Conservation (phyloP, 2,113 vertebrate species). For the Cephalopterus ornatus region DNA sequence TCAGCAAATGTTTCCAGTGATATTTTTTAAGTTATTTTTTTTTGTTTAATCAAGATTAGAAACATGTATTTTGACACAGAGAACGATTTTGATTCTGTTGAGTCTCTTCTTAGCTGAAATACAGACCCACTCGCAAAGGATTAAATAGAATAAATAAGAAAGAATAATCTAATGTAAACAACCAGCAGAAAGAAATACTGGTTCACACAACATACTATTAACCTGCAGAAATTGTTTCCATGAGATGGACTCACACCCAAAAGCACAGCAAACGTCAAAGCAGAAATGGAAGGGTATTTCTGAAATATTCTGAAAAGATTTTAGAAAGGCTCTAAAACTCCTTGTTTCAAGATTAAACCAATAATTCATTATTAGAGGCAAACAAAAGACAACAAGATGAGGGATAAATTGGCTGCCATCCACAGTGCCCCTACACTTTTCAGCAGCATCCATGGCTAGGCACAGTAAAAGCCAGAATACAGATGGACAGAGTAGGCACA, state of each 20-base stretch:
- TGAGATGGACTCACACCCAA: background rate
- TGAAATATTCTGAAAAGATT: background rate
- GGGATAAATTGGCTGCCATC: background rate
- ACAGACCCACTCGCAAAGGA: background rate
- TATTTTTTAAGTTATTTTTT: background rate
- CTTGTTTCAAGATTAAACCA: background rate
- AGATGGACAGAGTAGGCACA: background rate
- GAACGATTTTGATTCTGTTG: background rate
- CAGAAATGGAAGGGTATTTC: background rate
- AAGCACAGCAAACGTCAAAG: background rate
- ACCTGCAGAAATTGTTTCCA: background rate
- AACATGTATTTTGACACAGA: background rate
- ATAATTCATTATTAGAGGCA: background rate
- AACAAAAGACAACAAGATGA: background rate
- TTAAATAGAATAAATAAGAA: background rate
- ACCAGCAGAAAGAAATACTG: background rate
- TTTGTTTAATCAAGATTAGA: background rate
- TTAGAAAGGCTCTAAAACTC: background rate
- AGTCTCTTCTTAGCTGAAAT: background rate
- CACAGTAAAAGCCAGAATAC: background rate
- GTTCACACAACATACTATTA: background rate
- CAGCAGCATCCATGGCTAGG: background rate
- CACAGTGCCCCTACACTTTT: background rate
- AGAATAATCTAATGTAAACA: background rate
- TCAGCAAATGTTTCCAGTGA: background rate